Evolutionary conservation across 2,113 vertebrate genomes (phyloP), one percentile per base, ranked within the genome.

Genomic region (Xiphophorus couchianus): DNA sequence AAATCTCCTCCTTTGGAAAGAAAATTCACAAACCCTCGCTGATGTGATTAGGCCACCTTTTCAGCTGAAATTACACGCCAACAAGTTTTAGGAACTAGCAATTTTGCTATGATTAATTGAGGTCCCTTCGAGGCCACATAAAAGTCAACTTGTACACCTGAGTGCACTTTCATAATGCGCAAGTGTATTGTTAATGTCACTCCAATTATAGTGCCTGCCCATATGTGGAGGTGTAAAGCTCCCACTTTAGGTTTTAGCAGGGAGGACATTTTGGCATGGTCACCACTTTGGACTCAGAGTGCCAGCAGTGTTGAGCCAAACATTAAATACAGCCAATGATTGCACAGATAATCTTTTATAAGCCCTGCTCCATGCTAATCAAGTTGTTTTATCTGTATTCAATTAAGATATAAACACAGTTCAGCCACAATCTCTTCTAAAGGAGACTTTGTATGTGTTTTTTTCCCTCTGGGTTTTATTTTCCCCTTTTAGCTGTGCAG

Each of bases 141-240:
- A 84, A 90, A 86, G 80, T 88, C 84, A 84, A 31, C n/a, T 5
- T 70, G 73, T 74, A 83, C 66, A 85, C 79, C 78, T 73, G 81
- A 90, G 71, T 79, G 72, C 73, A 51, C 69, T 68, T 87, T 90
- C 69, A 86, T 84, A 81, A 83, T 67, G 84, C 76, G 82, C 62
- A 79, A 84, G 76, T 82, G 74, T 78, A 85, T 81, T 85, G 86
- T 86, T 87, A 88, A 90, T 90, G 89, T 86, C 84, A 84, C 67
- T 84, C 71, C 84, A 83, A 82, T 89, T 88, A 88, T 69, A 83
- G 60, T 82, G 30, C 54, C 74, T 69, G 65, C 39, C 76, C 82
- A 80, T 77, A 86, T 85, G 74, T 88, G 80, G 67, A 69, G 74
- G 73, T 76, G 74, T 78, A 83, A 77, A 74, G 62, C 73, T 86